These are phyloP conservation scores for Seriola aureovittata DNA, from an alignment of 2,113 vertebrate genomes.

Conservation along the genomic window DNA sequence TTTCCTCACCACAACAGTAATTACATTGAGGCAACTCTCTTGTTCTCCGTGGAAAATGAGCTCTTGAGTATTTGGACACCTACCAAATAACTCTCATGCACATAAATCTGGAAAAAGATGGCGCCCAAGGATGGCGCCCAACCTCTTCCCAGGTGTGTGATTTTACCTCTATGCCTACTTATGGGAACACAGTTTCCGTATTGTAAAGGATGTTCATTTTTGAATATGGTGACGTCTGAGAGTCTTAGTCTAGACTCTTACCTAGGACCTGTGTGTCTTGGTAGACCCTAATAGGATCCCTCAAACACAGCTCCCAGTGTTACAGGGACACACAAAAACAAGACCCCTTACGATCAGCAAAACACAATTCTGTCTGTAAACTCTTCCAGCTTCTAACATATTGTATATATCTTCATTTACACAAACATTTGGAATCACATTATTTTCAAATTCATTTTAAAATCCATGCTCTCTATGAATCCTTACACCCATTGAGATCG, in stretches of 20 bases:
- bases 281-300: background rate
- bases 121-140: background rate
- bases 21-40: background rate
- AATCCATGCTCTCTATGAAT: background rate
- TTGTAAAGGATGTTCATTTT: background rate
- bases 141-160: background rate
- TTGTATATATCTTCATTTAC: background rate
- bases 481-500: conserved; percentile 10
- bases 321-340: background rate
- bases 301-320: background rate
- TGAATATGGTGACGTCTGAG: background rate
- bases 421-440: background rate
- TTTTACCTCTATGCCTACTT: background rate
- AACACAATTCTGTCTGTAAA: background rate
- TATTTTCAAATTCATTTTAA: background rate
- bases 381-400: background rate
- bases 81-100: background rate
- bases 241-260: background rate
- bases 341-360: background rate
- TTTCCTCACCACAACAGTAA: background rate
- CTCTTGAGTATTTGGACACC: background rate
- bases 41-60: background rate
- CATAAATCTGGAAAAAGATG: background rate
- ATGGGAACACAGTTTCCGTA: background rate
- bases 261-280: background rate